Percentiles rank a stretch among this genome's conserved stretches.
phyloP scores from a whole-genome alignment of 2,888 invertebrate species.

The Seladonia tumulorum region DNA sequence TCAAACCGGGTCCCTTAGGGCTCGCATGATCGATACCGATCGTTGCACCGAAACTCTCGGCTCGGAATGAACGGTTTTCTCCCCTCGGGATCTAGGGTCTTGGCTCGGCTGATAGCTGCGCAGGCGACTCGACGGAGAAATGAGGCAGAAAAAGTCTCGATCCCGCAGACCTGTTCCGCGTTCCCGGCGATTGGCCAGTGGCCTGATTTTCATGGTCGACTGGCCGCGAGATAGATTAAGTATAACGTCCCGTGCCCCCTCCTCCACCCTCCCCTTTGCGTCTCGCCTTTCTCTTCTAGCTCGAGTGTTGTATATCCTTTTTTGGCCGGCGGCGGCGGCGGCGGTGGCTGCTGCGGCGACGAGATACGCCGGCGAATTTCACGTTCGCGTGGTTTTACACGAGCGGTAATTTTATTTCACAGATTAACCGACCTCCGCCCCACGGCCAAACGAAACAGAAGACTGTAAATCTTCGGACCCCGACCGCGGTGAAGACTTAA shows the following conservation, averaged over 20 bases:
- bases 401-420: neutral
- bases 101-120: constrained; percentile 32
- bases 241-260: constrained; percentile 60
- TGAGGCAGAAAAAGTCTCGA: constrained; percentile 67
- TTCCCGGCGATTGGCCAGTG: constrained; percentile 75
- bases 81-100: neutral
- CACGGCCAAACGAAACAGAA: neutral
- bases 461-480: neutral
- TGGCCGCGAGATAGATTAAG: constrained; percentile 65
- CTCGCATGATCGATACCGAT: constrained; percentile 28
- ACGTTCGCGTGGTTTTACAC: constrained; percentile 35
- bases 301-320: neutral
- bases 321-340: neutral
- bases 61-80: neutral
- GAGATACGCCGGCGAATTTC: constrained; percentile 51
- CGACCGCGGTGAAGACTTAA: neutral
- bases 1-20: constrained; percentile 4
- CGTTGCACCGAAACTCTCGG: constrained; percentile 11
- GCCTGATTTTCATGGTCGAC: constrained; percentile 76
- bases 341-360: constrained; percentile 20
- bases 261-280: neutral
- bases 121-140: constrained; percentile 60
- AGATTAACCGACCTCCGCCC: neutral
- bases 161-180: constrained; percentile 61
- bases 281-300: constrained; percentile 32